Evolutionary conservation across 2,113 vertebrate species (phyloP).

Genomic region (Pyxicephalus adspersus): DNA sequence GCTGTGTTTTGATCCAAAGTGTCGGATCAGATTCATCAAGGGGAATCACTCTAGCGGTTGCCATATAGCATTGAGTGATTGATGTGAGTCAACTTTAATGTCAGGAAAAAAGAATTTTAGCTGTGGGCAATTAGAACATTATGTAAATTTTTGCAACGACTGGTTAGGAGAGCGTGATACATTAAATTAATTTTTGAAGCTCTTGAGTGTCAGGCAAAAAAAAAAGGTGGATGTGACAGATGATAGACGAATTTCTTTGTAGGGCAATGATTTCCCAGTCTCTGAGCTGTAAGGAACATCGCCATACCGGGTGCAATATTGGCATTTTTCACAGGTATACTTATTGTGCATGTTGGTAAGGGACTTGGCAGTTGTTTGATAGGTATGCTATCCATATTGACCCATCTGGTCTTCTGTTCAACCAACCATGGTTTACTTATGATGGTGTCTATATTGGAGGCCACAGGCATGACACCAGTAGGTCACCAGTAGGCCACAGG

Average conservation of each 20-base stretch:
- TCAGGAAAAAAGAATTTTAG: conserved; percentile 25
- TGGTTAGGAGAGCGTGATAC: background rate
- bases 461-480: too few species aligned
- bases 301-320: too few species aligned
- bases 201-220: background rate
- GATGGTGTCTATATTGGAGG: too few species aligned
- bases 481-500: too few species aligned
- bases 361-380: too few species aligned
- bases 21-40: conserved; percentile 31
- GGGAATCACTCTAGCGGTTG: background rate
- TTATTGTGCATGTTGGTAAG: too few species aligned
- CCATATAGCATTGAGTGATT: conserved; percentile 25
- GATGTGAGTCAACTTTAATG: conserved; percentile 42
- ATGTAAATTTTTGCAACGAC: conserved; percentile 26
- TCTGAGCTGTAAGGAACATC: background rate
- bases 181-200: background rate
- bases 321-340: too few species aligned
- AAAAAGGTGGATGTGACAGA: background rate
- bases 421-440: too few species aligned
- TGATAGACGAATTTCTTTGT: background rate
- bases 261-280: background rate
- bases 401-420: too few species aligned
- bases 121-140: conserved; percentile 32
- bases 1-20: conserved; percentile 31
- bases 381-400: too few species aligned